Conservation (phyloP, 2,113 vertebrate species). For the Silurus meridionalis region DNA sequence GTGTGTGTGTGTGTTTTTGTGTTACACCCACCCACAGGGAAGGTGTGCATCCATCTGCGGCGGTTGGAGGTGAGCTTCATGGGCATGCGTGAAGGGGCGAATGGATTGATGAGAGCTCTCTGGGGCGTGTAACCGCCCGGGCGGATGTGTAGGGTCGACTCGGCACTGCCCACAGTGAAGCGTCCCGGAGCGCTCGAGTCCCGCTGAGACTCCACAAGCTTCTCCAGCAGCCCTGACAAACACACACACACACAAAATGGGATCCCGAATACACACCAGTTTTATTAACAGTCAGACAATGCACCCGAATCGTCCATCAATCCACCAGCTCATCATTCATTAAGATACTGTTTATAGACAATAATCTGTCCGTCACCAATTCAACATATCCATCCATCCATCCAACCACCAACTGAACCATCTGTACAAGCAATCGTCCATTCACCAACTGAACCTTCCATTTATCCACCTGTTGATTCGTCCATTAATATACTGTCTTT, state of each 20-base stretch:
- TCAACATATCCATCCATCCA: not conserved
- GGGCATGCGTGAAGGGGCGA: constrained; percentile 95
- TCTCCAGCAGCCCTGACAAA: constrained; percentile 80
- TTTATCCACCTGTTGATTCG: no score
- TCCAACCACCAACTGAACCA: not conserved
- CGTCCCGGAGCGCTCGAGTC: constrained; percentile 92
- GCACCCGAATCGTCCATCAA: not conserved
- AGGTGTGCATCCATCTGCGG: constrained; percentile 98
- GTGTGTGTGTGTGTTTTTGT: not conserved
- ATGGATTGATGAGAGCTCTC: constrained; percentile 94
- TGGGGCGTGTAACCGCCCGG: constrained; percentile 86
- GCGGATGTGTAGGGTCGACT: constrained; percentile 88
- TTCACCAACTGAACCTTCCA: no score
- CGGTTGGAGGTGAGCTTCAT: constrained; percentile 98
- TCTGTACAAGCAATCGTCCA: not conserved
- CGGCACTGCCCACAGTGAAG: constrained; percentile 94
- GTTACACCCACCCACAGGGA: constrained; percentile 83
- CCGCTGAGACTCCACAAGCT: constrained; percentile 85
- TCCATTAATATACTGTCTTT: not conserved
- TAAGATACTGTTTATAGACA: no score
- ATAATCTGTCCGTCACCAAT: not conserved
- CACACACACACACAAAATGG: not conserved
- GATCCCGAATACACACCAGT: not conserved
- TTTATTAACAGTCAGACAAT: not conserved
- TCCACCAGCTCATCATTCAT: not conserved